Conservation (phyloP, 2,888 invertebrate species). For the Antitype chi region DNA sequence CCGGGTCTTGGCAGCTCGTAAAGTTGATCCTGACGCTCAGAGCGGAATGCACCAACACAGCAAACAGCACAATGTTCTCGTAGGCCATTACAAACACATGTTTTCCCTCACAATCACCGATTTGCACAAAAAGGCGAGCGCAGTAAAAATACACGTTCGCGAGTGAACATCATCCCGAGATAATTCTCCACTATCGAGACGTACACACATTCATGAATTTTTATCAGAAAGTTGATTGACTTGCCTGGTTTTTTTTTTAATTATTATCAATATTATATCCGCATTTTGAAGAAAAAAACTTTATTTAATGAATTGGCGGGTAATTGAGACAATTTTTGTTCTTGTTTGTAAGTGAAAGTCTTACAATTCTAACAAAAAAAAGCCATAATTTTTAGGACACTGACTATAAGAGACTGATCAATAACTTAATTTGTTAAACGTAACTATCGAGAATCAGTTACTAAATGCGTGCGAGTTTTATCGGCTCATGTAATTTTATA, state of each 20-base stretch:
- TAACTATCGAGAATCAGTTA: constrained; percentile 11
- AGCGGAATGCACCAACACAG: constrained; percentile 64
- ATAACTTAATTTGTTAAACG: constrained; percentile 15
- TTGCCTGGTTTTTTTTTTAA: constrained; percentile 42
- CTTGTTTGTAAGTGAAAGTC: background rate
- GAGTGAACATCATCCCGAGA: constrained; percentile 80
- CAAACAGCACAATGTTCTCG: constrained; percentile 64
- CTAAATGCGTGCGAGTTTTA: constrained; percentile 29
- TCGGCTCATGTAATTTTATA: constrained; percentile 55
- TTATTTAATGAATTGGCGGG: background rate
- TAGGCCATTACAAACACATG: constrained; percentile 72
- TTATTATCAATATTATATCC: constrained; percentile 17
- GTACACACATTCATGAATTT: constrained; percentile 72
- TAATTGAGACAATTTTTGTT: background rate
- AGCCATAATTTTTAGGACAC: background rate
- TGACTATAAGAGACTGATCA: background rate
- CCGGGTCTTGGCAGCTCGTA: constrained; percentile 82
- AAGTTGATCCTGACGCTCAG: constrained; percentile 83
- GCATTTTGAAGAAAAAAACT: constrained; percentile 7
- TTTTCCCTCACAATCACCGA: constrained; percentile 55
- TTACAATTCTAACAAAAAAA: background rate
- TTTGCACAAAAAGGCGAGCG: constrained; percentile 69
- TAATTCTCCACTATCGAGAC: constrained; percentile 74
- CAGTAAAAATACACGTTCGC: constrained; percentile 77
- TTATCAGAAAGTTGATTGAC: constrained; percentile 78